Conservation (phyloP, 1,140 invertebrate species). For the Bursaphelenchus mucronatus region DNA sequence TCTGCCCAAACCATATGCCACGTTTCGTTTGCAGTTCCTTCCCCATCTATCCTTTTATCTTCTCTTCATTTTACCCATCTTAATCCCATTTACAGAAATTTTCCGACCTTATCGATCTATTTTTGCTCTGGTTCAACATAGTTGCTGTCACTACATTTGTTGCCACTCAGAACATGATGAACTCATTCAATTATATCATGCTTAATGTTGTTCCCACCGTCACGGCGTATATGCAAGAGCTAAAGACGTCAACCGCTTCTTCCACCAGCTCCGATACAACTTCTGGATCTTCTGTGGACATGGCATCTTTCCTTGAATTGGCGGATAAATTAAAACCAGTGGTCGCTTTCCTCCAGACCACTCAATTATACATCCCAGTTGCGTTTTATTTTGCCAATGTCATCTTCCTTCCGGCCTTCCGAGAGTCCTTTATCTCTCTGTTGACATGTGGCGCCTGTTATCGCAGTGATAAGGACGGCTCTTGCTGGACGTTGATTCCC, state of each 20-base stretch:
- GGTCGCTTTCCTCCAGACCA: neutral
- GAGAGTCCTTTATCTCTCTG: constrained; percentile 10
- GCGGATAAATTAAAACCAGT: too few relatives aligned
- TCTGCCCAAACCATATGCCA: too few relatives aligned
- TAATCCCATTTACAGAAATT: constrained; percentile 8
- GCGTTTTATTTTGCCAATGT: constrained; percentile 5
- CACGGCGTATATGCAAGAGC: neutral
- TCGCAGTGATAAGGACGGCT: constrained; percentile 14
- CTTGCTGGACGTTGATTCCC: constrained; percentile 12
- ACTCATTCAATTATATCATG: constrained; percentile 5
- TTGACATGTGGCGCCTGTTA: constrained; percentile 19
- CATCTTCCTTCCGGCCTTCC: constrained; percentile 12
- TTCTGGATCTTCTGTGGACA: too few relatives aligned
- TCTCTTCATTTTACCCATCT: too few relatives aligned
- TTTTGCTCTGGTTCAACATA: constrained; percentile 14
- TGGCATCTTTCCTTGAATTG: too few relatives aligned
- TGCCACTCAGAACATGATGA: constrained; percentile 17
- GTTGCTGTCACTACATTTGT: neutral
- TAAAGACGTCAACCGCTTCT: too few relatives aligned
- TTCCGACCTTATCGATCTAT: constrained; percentile 8
- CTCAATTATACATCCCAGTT: constrained; percentile 8
- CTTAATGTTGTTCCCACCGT: constrained; percentile 10
- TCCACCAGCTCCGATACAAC: too few relatives aligned
- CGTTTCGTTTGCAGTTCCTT: too few relatives aligned
- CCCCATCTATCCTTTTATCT: too few relatives aligned